Evolutionary conservation across 2,888 invertebrate genomes (phyloP), one percentile per base, ranked within the genome.

Genomic region (Leptura quadrifasciata): DNA sequence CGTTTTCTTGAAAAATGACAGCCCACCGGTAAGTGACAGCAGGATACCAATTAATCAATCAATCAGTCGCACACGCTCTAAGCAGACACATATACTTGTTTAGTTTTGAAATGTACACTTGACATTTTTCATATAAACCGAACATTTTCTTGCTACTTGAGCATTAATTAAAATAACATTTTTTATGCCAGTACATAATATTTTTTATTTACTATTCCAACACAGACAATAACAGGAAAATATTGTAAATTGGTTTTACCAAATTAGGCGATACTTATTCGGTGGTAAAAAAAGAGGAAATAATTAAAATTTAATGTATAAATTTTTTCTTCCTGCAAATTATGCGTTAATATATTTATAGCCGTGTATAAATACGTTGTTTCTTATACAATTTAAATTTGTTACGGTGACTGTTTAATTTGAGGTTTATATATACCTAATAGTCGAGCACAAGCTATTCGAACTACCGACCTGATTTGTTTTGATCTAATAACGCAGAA

Each of bases 1-100:
- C 12, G n/a, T 39, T 39, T 63, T 35, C 12, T 15, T 68, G 15
- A 68, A 67, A 17, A 58, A 54, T 47, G 39, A 58, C 69, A 39
- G 58, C 58, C 58, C 58, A 20, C 69, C 18, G n/a, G 20, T 58
- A 39, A 60, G 15, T 58, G 54, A 55, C 69, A 31, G 69, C 58
- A n/a, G 58, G 58, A 35, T 55, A 18, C 39, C 69, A 60, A 58
- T 60, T 60, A 55, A 69, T 69, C 69, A 69, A 69, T 69, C 63
- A 63, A 35, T 63, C 58, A 69, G 58, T 21, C 47, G 21, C 27
- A 58, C 15, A 69, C 57, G 31, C 18, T 58, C 12, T 58, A 21
- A 21, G 57, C 58, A 58, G 24, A 47, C 24, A 47, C 24, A 24
- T 18, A 21, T 24, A 17, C 39, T 52, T 65, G 52, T 65, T 52